These are phyloP conservation scores for Spisula solida DNA, from an alignment of 2,888 invertebrate genomes.

Conservation along the genomic window DNA sequence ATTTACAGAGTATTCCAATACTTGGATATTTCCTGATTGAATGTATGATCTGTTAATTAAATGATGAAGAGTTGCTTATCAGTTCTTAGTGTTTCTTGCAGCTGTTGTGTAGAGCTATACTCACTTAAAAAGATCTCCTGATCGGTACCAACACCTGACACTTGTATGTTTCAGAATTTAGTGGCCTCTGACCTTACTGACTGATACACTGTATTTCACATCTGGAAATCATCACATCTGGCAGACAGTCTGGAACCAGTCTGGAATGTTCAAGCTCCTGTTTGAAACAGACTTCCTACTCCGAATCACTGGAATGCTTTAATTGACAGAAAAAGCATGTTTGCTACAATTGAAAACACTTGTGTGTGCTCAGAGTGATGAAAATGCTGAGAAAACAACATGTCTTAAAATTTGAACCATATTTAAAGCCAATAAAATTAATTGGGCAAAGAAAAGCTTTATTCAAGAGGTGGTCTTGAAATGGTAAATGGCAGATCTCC, in stretches of 20 bases:
- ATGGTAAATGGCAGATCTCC: conserved; percentile 52
- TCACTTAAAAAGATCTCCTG: conserved; percentile 45
- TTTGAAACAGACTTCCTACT: conserved; percentile 68
- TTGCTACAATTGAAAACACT: conserved; percentile 70
- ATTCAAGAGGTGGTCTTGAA: conserved; percentile 57
- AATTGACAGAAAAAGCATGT: conserved; percentile 74
- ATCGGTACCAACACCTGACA: conserved; percentile 69
- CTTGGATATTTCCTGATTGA: conserved; percentile 41
- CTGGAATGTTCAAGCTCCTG: conserved; percentile 75
- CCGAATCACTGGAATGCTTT: conserved; percentile 71
- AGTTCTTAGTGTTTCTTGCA: conserved; percentile 53
- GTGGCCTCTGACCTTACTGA: conserved; percentile 67
- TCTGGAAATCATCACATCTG: conserved; percentile 76
- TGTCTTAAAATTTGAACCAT: conserved; percentile 69
- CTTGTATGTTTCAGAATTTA: conserved; percentile 67
- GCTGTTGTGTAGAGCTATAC: conserved; percentile 53
- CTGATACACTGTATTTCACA: conserved; percentile 73
- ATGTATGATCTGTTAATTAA: conserved; percentile 58
- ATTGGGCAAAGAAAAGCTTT: conserved; percentile 59
- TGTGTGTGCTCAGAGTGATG: conserved; percentile 68
- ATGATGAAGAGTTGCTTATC: conserved; percentile 65
- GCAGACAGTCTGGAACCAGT: conserved; percentile 79
- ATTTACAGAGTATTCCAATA: conserved; percentile 43
- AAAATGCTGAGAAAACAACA: conserved; percentile 70
- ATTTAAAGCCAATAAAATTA: conserved; percentile 68